These are phyloP conservation scores for Maconellicoccus hirsutus DNA, from an alignment of 1,140 invertebrate genomes.

Conservation along the genomic window DNA sequence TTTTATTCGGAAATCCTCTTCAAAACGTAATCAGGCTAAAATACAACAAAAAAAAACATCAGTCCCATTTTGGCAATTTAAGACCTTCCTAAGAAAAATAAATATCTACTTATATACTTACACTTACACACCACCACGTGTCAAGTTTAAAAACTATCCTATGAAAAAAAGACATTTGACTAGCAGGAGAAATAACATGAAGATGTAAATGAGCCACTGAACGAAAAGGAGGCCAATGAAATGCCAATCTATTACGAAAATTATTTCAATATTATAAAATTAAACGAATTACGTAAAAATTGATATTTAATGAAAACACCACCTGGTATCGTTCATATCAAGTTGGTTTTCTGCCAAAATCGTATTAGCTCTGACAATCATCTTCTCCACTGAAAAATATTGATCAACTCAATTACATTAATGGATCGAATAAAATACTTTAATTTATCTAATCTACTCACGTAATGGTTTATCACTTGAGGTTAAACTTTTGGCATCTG, in stretches of 20 bases:
- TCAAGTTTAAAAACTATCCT: slow-evolving; percentile 58
- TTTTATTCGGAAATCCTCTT: background rate
- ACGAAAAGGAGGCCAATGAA: slow-evolving; percentile 84
- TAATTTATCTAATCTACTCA: slow-evolving; percentile 11
- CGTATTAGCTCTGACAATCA: slow-evolving; percentile 45
- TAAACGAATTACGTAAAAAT: too few relatives aligned
- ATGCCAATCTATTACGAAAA: slow-evolving; percentile 50
- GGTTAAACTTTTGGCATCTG: slow-evolving; percentile 53
- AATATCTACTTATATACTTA: slow-evolving; percentile 40
- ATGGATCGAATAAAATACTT: too few relatives aligned
- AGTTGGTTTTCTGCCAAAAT: slow-evolving; percentile 42
- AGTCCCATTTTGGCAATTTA: too few relatives aligned
- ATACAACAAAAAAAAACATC: too few relatives aligned
- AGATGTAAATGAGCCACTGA: slow-evolving; percentile 74
- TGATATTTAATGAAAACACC: too few relatives aligned
- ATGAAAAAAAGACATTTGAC: slow-evolving; percentile 57
- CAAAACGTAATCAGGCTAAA: slow-evolving; percentile 6
- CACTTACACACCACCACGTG: slow-evolving; percentile 73
- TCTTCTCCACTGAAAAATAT: slow-evolving; percentile 44
- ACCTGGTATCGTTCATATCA: slow-evolving; percentile 39
- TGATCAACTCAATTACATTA: too few relatives aligned
- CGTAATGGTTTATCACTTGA: slow-evolving; percentile 46
- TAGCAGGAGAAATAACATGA: slow-evolving; percentile 69
- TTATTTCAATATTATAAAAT: too few relatives aligned
- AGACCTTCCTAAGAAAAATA: too few relatives aligned